These are phyloP conservation scores for Macaca nemestrina DNA, from an alignment of 2,113 vertebrate species.

Conservation along the genomic window DNA sequence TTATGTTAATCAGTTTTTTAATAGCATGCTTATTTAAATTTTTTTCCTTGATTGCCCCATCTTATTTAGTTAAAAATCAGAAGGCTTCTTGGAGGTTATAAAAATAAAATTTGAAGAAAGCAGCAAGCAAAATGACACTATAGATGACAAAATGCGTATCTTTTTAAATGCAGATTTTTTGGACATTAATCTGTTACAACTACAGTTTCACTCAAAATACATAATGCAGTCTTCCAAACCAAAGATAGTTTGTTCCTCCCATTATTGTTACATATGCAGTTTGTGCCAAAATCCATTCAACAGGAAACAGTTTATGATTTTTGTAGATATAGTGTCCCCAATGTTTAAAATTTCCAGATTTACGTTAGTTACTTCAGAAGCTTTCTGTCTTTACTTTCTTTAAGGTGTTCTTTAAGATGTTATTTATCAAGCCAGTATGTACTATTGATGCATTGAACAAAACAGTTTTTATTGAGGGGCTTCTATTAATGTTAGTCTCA, in stretches of 20 bases:
- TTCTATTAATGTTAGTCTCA: not conserved
- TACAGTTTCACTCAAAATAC: not conserved
- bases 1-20: slow-evolving; percentile 57
- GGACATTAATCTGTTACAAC: not conserved
- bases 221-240: not conserved
- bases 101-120: slow-evolving; percentile 42
- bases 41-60: slow-evolving; percentile 44
- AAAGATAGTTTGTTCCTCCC: not conserved
- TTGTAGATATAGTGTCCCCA: not conserved
- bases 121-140: not conserved
- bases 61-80: slow-evolving; percentile 48
- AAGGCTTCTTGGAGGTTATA: slow-evolving; percentile 31
- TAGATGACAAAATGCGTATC: not conserved
- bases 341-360: not conserved
- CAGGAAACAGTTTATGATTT: not conserved
- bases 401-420: not conserved
- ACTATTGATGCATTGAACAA: not conserved
- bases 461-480: not conserved
- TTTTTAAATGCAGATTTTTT: not conserved
- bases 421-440: not conserved
- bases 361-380: not conserved
- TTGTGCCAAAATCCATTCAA: not conserved
- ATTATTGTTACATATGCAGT: not conserved
- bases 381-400: not conserved
- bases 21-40: slow-evolving; percentile 19